Conservation (phyloP, 2,888 invertebrate genomes). For the Priocnemis perturbator region DNA sequence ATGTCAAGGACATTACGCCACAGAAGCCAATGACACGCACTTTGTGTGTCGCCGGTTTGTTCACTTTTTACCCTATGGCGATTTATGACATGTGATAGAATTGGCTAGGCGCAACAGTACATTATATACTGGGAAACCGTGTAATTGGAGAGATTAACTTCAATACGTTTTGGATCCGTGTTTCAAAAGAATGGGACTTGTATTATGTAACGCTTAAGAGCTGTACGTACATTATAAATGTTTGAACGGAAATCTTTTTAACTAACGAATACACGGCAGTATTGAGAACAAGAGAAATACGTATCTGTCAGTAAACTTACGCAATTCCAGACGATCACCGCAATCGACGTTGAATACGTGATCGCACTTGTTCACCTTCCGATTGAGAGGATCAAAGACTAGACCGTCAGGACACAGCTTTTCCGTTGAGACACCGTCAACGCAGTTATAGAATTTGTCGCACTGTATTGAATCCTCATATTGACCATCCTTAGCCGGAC, state of each 20-base stretch:
- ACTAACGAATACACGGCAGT: too few relatives aligned
- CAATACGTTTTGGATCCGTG: too few relatives aligned
- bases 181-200: too few relatives aligned
- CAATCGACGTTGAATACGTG: conserved; percentile 95
- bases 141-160: not conserved
- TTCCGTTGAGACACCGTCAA: conserved; percentile 83
- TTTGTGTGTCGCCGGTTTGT: too few relatives aligned
- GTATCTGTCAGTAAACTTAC: conserved; percentile 78
- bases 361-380: conserved; percentile 93
- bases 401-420: conserved; percentile 92
- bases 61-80: too few relatives aligned
- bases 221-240: too few relatives aligned
- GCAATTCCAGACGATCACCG: conserved; percentile 90
- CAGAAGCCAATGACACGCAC: conserved; percentile 35
- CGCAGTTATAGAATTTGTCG: conserved; percentile 90
- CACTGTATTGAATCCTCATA: conserved; percentile 89
- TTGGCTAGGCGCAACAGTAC: conserved; percentile 13
- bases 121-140: not conserved
- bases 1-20: conserved; percentile 43
- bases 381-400: conserved; percentile 89
- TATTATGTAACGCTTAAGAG: too few relatives aligned
- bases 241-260: too few relatives aligned
- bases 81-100: too few relatives aligned
- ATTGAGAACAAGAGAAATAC: too few relatives aligned
- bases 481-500: conserved; percentile 88